Evolutionary conservation across 2,888 invertebrate genomes (phyloP).

Genomic region (Drymonia ruficornis): DNA sequence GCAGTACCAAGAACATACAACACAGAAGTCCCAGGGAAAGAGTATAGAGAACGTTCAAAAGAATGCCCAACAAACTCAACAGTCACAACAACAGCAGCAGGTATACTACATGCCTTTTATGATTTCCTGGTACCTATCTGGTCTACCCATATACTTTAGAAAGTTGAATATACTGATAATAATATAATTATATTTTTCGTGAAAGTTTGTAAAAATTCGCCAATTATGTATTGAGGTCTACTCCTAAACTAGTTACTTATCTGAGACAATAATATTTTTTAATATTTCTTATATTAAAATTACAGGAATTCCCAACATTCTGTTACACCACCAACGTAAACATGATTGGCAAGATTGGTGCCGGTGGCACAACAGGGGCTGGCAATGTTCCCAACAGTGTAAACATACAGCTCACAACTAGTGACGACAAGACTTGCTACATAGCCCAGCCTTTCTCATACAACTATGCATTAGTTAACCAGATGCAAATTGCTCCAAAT

Average conservation of each 20-base stretch:
- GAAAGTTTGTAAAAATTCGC: too few species aligned
- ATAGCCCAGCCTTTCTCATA: constrained; percentile 91
- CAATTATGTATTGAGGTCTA: too few species aligned
- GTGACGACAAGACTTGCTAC: constrained; percentile 89
- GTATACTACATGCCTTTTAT: neutral
- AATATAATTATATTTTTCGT: too few species aligned
- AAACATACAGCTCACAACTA: constrained; percentile 87
- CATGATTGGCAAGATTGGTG: constrained; percentile 87
- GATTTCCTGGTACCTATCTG: neutral
- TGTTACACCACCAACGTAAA: constrained; percentile 89
- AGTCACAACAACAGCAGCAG: constrained; percentile 46
- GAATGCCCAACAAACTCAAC: constrained; percentile 79
- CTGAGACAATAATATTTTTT: neutral
- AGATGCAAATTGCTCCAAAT: constrained; percentile 91
- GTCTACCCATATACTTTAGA: too few species aligned
- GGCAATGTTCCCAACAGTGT: constrained; percentile 75
- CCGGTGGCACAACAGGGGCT: constrained; percentile 65
- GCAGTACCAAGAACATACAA: constrained; percentile 88
- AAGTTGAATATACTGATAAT: too few species aligned
- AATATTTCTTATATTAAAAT: constrained; percentile 13
- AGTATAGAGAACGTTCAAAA: constrained; percentile 86
- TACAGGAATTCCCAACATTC: constrained; percentile 88
- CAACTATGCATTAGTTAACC: constrained; percentile 93
- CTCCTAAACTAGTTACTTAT: too few species aligned
- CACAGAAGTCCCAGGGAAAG: constrained; percentile 85